Base-by-base conservation (phyloP, 2,113 vertebrate species). In the Dasyurus viverrinus region DNA sequence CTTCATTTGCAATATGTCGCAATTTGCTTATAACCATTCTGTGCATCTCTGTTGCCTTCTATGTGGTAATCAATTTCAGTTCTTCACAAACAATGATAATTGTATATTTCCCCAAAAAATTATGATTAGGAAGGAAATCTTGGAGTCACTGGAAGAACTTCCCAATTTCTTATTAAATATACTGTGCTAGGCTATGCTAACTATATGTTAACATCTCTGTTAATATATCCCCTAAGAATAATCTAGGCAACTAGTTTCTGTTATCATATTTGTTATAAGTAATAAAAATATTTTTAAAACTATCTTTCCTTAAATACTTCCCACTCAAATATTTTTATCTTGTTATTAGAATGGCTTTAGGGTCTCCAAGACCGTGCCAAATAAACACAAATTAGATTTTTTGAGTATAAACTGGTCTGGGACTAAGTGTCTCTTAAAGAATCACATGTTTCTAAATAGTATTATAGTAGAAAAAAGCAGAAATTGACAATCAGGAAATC, bases 251-350 rank as follows among this genome's bases (percentile, higher is more conserved):
- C 53, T 89, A 24, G 27, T 93, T 98, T 48, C 95, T 91, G 94
- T 96, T 60, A 54, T 84, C 76, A 0, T 95, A 95, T 97, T 68
- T 96, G 94, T 53, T 93, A 93, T 76, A 93, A 96, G 90, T 94
- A 96, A 48, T 92, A 96, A 93, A 52, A 55, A 7, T 27, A 30
- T 6, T 93, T 95, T 89, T 68, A 68, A 36, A 68, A 68, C 30
- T 68, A 36, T 16, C 60, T 68, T 68, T 8, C 9, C 60, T 68
- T 68, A 68, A 68, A 68, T 50, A 50, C 50, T 2, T 68, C 60
- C 60, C 8, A 68, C 12, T 36, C 27, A 68, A 4, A 11, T 30
- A 30, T 2, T 68, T 68, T 68, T 68, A 36, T 68, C 30, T 68
- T 68, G 30, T 68, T 68, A 30, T 30, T 68, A 36, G 36, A 30